Percentiles rank a stretch among this genome's conserved stretches.
phyloP scores from a whole-genome alignment of 2,888 invertebrate genomes.

The Temnothorax ravouxi region DNA sequence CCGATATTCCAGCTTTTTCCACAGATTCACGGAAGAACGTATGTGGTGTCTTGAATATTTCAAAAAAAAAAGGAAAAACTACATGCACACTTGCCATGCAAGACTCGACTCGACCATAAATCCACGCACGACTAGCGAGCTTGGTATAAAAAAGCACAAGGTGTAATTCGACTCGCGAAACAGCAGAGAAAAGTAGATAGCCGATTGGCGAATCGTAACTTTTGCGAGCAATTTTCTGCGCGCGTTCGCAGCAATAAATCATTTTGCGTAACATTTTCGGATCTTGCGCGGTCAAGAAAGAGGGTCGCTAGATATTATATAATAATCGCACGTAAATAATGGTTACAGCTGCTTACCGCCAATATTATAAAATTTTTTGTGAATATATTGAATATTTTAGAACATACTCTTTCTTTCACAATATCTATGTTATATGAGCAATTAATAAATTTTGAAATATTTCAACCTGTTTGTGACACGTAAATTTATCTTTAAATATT shows the following conservation, averaged over 20 bases:
- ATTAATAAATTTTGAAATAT: not conserved
- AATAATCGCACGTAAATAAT: conserved; percentile 33
- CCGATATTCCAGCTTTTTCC: not conserved
- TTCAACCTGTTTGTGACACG: not conserved
- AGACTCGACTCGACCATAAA: conserved; percentile 29
- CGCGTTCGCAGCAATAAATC: conserved; percentile 12
- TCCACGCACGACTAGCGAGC: conserved; percentile 2
- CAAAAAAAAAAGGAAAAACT: not conserved
- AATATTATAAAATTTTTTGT: conserved; percentile 4
- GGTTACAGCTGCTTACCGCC: not conserved
- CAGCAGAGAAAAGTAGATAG: conserved; percentile 12
- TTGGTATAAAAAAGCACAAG: conserved; percentile 24
- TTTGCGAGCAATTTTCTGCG: conserved; percentile 16
- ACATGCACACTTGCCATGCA: conserved; percentile 6
- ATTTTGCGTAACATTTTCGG: conserved; percentile 30
- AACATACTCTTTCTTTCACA: not conserved
- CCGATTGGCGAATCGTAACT: conserved; percentile 18
- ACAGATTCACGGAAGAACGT: not conserved
- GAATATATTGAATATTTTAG: conserved; percentile 3
- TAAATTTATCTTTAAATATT: not conserved
- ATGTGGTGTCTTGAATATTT: conserved; percentile 28
- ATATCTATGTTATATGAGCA: not conserved
- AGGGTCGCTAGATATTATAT: not conserved
- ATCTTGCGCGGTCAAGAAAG: conserved; percentile 23
- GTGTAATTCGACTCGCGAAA: conserved; percentile 17